Evolutionary conservation across 2,888 invertebrate species (phyloP).

Genomic region (Thecocarcelia acutangulata): DNA sequence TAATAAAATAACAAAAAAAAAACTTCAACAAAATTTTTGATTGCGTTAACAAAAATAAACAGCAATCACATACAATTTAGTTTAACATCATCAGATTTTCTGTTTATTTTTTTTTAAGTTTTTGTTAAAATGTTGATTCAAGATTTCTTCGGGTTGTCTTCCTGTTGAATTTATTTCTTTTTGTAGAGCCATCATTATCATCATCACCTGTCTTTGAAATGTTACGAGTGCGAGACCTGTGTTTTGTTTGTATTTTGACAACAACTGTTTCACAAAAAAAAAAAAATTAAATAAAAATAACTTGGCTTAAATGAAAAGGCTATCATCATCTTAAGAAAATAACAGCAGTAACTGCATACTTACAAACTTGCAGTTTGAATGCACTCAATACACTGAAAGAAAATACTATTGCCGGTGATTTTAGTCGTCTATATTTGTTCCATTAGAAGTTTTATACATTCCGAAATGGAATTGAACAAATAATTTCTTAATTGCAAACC

Average conservation of each 20-base stretch:
- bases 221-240: constrained; percentile 41
- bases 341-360: constrained; percentile 38
- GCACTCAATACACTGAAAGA: constrained; percentile 36
- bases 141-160: constrained; percentile 45
- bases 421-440: too few species aligned
- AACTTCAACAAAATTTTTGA: constrained; percentile 40
- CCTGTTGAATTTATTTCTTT: constrained; percentile 47
- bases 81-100: constrained; percentile 57
- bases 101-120: constrained; percentile 39
- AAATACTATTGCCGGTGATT: not conserved
- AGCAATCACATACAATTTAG: constrained; percentile 55
- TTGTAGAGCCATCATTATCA: constrained; percentile 59
- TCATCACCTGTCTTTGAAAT: constrained; percentile 61
- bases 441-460: too few species aligned
- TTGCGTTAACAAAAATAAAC: constrained; percentile 58
- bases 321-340: constrained; percentile 42
- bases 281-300: constrained; percentile 37
- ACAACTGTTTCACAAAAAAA: constrained; percentile 45
- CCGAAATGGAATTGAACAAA: too few species aligned
- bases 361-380: constrained; percentile 37
- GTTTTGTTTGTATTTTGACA: constrained; percentile 49
- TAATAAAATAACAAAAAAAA: constrained; percentile 20
- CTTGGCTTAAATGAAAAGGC: constrained; percentile 56
- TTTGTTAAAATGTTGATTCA: constrained; percentile 53
- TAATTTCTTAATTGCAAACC: too few species aligned